These are phyloP conservation scores for Macrochelys suwanniensis DNA, from an alignment of 2,797 vertebrate species.

Conservation along the genomic window DNA sequence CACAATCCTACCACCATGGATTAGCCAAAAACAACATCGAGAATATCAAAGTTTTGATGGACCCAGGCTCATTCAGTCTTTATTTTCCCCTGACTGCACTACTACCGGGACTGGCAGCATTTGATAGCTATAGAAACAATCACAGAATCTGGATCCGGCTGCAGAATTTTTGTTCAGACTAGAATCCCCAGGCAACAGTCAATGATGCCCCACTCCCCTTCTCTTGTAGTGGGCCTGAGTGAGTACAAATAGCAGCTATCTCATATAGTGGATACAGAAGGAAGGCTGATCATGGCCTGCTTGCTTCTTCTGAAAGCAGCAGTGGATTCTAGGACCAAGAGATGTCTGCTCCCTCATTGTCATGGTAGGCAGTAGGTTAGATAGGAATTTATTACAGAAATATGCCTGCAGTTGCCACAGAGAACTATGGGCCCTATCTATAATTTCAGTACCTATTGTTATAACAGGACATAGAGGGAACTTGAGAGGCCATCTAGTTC, in stretches of 20 bases:
- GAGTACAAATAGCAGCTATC: not conserved
- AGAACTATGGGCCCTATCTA: too few species aligned
- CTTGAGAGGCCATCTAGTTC: too few species aligned
- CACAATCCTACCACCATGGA: too few species aligned
- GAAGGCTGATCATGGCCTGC: not conserved
- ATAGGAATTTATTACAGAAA: accelerated
- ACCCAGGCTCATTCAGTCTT: not conserved
- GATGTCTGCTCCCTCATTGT: not conserved
- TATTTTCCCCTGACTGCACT: not conserved
- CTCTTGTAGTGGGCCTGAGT: accelerated
- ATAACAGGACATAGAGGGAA: too few species aligned
- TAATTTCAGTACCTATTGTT: too few species aligned
- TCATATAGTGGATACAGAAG: not conserved
- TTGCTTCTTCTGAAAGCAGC: not conserved
- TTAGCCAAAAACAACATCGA: not conserved
- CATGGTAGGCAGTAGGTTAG: not conserved
- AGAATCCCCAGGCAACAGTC: not conserved
- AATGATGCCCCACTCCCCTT: not conserved
- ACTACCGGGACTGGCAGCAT: not conserved
- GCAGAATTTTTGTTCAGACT: accelerated
- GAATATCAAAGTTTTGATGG: not conserved
- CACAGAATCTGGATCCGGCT: not conserved
- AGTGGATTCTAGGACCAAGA: not conserved
- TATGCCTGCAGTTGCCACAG: not conserved
- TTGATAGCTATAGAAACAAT: not conserved